phyloP scores from a whole-genome alignment of 2,888 invertebrate genomes.

The Drosophila mimetica region DNA sequence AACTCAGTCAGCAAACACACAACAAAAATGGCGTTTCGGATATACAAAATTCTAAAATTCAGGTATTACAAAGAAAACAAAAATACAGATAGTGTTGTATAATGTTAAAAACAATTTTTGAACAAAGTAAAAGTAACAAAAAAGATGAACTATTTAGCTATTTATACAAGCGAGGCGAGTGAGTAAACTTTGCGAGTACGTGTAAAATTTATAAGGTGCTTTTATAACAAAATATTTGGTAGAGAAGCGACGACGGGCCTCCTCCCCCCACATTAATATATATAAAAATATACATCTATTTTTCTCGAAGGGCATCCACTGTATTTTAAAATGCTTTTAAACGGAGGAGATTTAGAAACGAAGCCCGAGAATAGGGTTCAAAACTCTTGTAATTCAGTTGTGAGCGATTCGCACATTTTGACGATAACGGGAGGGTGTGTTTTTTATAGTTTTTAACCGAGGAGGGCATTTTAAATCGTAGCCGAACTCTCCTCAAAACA shows the following conservation, averaged over 20 bases:
- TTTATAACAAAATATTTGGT: constrained; percentile 65
- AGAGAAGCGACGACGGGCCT: constrained; percentile 44
- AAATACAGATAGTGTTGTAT: constrained; percentile 74
- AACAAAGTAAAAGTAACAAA: constrained; percentile 39
- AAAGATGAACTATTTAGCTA: constrained; percentile 63
- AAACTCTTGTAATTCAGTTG: constrained; percentile 56
- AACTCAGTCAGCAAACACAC: constrained; percentile 45
- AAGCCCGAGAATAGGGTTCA: constrained; percentile 17
- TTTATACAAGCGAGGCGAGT: constrained; percentile 54
- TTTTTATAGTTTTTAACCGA: constrained; percentile 72
- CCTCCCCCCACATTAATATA: constrained; percentile 47
- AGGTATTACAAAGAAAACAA: constrained; percentile 75
- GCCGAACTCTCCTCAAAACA: constrained; percentile 29
- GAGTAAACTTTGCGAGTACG: constrained; percentile 46
- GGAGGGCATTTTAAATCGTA: constrained; percentile 54
- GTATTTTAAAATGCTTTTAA: constrained; percentile 74
- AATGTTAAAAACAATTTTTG: constrained; percentile 73
- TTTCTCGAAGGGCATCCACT: constrained; percentile 58
- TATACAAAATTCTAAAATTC: constrained; percentile 85
- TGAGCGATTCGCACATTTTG: constrained; percentile 61
- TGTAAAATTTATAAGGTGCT: constrained; percentile 77
- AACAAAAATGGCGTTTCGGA: constrained; percentile 81
- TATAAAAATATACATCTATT: constrained; percentile 44
- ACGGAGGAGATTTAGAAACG: constrained; percentile 28
- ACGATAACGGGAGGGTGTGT: constrained; percentile 31